phyloP scores from a whole-genome alignment of 2,113 vertebrate species.

The Anguilla japonica region DNA sequence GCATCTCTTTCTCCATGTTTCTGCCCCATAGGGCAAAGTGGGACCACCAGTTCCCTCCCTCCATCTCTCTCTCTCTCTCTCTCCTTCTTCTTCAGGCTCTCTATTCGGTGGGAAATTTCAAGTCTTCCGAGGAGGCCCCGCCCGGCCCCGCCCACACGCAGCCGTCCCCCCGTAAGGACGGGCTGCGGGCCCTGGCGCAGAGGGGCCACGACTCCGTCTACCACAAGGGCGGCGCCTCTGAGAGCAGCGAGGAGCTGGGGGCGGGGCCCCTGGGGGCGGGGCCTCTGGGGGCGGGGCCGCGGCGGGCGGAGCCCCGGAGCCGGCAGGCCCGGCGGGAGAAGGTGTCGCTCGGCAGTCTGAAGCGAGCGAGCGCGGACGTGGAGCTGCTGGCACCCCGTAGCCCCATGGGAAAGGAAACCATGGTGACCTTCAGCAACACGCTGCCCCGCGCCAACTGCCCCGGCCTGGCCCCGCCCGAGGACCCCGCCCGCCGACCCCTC shows the following conservation, averaged over 20 bases:
- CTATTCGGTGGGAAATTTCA: constrained; percentile 89
- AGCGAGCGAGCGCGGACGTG: constrained; percentile 87
- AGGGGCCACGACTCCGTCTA: constrained; percentile 90
- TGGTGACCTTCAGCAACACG: constrained; percentile 97
- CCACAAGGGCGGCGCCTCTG: constrained; percentile 81
- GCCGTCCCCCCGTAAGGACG: constrained; percentile 66
- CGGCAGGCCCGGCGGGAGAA: constrained; percentile 78
- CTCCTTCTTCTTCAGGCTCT: constrained; percentile 74
- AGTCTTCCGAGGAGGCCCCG: constrained; percentile 68
- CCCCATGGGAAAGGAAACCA: constrained; percentile 94
- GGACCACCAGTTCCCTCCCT: neutral
- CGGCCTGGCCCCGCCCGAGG: constrained; percentile 76
- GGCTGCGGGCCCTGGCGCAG: constrained; percentile 82
- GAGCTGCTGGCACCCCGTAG: constrained; percentile 90
- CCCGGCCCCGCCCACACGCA: neutral
- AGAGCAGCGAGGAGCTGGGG: constrained; percentile 52
- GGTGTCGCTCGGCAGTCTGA: constrained; percentile 82
- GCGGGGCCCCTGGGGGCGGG: constrained; percentile 74
- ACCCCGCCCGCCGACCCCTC: constrained; percentile 84
- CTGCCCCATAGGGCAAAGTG: no score
- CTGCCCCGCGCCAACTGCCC: constrained; percentile 81
- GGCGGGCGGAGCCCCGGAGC: constrained; percentile 68
- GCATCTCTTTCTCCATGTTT: no score
- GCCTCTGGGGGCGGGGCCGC: constrained; percentile 80
- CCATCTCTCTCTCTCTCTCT: neutral